Percentiles rank a stretch among this genome's conserved stretches.
phyloP scores from a whole-genome alignment of 2,113 vertebrate species.

The Rhinoderma darwinii region DNA sequence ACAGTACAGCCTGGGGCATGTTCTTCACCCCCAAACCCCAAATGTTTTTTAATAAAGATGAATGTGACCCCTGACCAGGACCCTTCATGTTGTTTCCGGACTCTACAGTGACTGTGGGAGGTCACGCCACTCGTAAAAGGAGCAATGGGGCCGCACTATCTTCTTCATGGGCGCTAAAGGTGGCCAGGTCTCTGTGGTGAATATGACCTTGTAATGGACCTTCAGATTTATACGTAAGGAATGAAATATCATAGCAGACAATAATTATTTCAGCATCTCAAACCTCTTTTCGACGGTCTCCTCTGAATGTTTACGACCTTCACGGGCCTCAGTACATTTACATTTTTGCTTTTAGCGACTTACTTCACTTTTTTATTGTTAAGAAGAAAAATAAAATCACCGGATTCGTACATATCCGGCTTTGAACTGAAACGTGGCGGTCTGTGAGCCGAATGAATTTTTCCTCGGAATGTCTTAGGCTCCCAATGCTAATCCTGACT shows the following conservation, averaged over 20 bases:
- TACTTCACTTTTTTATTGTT: not conserved
- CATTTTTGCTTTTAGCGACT: conserved; percentile 25
- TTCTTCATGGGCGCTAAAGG: not conserved
- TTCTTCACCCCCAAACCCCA: too few species aligned
- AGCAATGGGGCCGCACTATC: too few species aligned
- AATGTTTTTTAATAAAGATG: too few species aligned
- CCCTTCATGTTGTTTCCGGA: too few species aligned
- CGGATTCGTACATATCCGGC: conserved; percentile 18
- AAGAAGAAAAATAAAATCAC: not conserved
- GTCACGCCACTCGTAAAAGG: too few species aligned
- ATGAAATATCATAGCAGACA: not conserved
- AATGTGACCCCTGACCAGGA: too few species aligned
- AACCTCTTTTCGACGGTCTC: not conserved
- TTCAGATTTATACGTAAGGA: not conserved
- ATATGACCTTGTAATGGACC: not conserved
- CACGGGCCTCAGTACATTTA: not conserved
- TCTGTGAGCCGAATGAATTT: not conserved
- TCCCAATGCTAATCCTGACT: not conserved
- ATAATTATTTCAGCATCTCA: conserved; percentile 35
- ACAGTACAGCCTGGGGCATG: too few species aligned
- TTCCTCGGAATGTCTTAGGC: conserved; percentile 54
- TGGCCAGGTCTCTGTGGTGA: not conserved
- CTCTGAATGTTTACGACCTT: not conserved
- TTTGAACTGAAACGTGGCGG: conserved; percentile 2
- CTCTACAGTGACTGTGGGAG: too few species aligned